Evolutionary conservation across 2,888 invertebrate species (phyloP).

Genomic region (Zhuqinia jingwanae): DNA sequence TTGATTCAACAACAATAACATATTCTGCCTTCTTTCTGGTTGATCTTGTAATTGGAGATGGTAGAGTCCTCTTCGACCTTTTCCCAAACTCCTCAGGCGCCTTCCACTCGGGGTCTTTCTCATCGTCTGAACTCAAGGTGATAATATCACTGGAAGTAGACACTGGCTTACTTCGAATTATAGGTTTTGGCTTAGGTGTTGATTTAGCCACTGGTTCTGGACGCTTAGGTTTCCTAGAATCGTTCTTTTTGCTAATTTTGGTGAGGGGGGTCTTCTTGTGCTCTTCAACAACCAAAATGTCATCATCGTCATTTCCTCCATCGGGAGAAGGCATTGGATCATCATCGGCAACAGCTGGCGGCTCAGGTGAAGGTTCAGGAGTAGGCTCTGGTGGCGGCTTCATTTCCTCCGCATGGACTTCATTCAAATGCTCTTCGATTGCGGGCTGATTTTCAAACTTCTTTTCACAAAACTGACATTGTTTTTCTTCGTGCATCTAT

Average conservation of each 20-base stretch:
- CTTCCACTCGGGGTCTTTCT: constrained; percentile 63
- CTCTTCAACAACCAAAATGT: constrained; percentile 64
- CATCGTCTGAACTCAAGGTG: constrained; percentile 65
- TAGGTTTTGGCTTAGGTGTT: constrained; percentile 9
- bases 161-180: background rate
- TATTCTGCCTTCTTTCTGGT: constrained; percentile 58
- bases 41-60: constrained; percentile 29
- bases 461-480: constrained; percentile 61
- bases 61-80: no score
- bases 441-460: constrained; percentile 69
- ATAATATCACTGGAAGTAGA: constrained; percentile 48
- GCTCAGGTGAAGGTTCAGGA: constrained; percentile 38
- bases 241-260: constrained; percentile 3
- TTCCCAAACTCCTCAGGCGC: background rate
- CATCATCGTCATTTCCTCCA: constrained; percentile 56
- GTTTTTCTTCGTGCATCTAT: constrained; percentile 69
- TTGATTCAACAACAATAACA: constrained; percentile 59
- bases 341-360: constrained; percentile 24
- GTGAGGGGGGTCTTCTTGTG: constrained; percentile 14
- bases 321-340: constrained; percentile 41
- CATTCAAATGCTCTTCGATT: constrained; percentile 57
- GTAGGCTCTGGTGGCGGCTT: constrained; percentile 51
- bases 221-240: background rate
- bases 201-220: background rate
- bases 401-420: constrained; percentile 53